phyloP scores from a whole-genome alignment of 2,113 vertebrate species.

The Corythornis vintsioides region DNA sequence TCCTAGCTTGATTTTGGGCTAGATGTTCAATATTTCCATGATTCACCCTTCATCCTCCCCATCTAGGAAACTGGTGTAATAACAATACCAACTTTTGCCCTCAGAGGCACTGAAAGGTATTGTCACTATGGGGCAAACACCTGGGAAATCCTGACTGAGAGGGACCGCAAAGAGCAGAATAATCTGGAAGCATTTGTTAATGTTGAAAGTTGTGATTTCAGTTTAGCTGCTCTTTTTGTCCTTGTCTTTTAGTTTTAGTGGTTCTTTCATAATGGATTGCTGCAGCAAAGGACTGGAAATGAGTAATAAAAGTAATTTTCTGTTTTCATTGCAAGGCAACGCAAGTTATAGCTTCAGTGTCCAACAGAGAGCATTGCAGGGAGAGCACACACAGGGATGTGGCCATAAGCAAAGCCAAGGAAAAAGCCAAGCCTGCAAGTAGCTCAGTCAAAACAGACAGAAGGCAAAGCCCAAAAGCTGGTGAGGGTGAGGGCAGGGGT shows the following conservation, averaged over 20 bases:
- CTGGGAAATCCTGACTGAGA: neutral
- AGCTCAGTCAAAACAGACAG: neutral
- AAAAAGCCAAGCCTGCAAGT: neutral
- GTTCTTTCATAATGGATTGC: conserved; percentile 11
- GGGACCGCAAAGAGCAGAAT: neutral
- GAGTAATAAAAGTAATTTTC: conserved; percentile 59
- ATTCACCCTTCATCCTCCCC: neutral
- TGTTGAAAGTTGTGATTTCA: neutral
- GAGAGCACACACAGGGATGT: neutral
- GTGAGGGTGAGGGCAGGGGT: neutral
- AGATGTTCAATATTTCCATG: neutral
- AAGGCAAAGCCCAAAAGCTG: neutral
- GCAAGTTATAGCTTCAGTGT: neutral
- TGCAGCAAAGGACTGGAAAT: conserved; percentile 31
- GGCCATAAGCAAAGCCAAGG: neutral
- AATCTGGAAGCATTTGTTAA: neutral
- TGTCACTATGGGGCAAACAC: neutral
- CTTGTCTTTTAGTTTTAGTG: conserved; percentile 18
- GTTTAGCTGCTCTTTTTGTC: neutral
- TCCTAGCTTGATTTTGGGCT: neutral
- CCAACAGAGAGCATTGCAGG: neutral
- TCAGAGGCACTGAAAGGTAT: neutral
- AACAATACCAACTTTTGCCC: neutral
- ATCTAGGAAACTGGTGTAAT: neutral
- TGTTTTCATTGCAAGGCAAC: conserved; percentile 20